phyloP scores from a whole-genome alignment of 2,797 vertebrate species.

The Eutrigla gurnardus region DNA sequence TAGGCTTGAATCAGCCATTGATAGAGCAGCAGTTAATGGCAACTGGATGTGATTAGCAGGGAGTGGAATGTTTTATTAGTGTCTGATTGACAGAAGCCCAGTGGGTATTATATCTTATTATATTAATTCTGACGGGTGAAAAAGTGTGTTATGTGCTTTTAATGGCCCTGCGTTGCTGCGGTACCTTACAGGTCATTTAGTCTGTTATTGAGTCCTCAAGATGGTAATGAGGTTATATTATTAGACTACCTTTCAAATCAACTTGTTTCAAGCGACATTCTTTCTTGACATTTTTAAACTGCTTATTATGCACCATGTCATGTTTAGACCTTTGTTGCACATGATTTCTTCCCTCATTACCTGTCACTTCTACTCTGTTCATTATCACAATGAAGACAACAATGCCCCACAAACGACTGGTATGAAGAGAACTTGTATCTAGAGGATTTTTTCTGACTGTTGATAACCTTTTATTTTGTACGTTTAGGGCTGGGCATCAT shows the following conservation, averaged over 20 bases:
- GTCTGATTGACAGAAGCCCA: constrained; percentile 60
- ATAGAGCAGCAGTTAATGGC: constrained; percentile 42
- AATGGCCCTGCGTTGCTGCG: constrained; percentile 6
- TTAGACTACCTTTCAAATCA: constrained; percentile 23
- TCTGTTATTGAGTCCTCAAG: constrained; percentile 28
- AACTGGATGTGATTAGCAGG: constrained; percentile 63
- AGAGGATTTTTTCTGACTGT: too few species aligned
- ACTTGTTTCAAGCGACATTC: background rate
- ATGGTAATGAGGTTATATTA: constrained; percentile 12
- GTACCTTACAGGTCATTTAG: constrained; percentile 39
- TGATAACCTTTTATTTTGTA: too few species aligned
- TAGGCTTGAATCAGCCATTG: constrained; percentile 54
- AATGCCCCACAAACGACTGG: too few species aligned
- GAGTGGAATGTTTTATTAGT: constrained; percentile 61
- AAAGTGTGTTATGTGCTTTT: constrained; percentile 49
- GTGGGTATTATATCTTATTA: constrained; percentile 26
- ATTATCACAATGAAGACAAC: too few species aligned
- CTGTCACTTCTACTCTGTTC: background rate
- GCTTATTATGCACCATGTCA: too few species aligned
- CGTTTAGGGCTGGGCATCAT: too few species aligned
- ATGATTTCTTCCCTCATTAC: background rate
- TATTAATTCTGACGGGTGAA: constrained; percentile 33
- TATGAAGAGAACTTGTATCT: too few species aligned
- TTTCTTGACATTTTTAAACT: background rate
- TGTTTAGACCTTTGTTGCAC: background rate